Conservation (phyloP, 2,797 vertebrate species). For the Hemibagrus guttatus region DNA sequence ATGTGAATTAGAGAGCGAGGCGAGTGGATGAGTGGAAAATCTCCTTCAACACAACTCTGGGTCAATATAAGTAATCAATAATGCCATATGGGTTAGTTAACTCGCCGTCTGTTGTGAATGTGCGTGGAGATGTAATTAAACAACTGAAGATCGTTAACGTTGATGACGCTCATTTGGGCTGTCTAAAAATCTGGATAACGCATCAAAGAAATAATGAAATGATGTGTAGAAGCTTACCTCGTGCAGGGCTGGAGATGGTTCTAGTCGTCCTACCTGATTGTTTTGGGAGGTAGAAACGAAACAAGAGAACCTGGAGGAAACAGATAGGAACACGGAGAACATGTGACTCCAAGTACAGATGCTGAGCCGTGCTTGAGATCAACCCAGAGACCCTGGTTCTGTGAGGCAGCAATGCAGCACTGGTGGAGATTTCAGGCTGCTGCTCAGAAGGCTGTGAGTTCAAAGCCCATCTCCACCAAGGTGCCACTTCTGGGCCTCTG, state of each 20-base stretch:
- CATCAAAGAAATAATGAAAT: neutral
- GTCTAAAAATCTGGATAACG: neutral
- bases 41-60: neutral
- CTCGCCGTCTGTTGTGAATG: neutral
- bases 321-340: neutral
- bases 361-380: neutral
- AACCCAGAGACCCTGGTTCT: neutral
- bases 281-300: neutral
- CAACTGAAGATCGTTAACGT: neutral
- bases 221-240: neutral
- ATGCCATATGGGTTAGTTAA: neutral
- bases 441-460: too few species aligned
- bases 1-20: neutral
- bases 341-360: neutral
- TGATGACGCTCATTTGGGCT: neutral
- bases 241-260: neutral
- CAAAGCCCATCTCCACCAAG: too few species aligned
- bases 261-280: neutral
- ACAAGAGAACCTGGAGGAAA: neutral
- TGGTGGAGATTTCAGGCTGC: neutral
- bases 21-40: neutral
- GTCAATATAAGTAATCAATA: constrained; percentile 5
- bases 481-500: too few species aligned
- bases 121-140: neutral
- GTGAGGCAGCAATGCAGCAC: neutral